A percentile compares a stretch with the other conserved stretches of the same genome.
phyloP scores from a whole-genome alignment of 2,797 vertebrate genomes.

The Acrocephalus scirpaceus region DNA sequence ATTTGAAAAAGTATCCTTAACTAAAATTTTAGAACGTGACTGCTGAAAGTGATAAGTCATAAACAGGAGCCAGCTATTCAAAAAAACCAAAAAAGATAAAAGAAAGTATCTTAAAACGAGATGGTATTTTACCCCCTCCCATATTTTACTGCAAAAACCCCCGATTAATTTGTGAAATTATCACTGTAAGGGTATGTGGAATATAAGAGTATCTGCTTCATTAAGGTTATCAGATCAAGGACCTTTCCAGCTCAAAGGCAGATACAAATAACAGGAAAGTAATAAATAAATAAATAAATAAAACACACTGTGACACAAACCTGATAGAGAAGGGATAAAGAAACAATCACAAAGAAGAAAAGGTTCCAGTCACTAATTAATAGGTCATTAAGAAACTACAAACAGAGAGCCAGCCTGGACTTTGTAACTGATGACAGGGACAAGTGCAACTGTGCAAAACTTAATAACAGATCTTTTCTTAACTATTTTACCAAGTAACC shows the following conservation, averaged over 20 bases:
- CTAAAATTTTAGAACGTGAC: neutral
- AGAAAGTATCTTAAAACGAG: neutral
- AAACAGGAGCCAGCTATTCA: neutral
- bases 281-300: constrained; percentile 1
- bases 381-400: neutral
- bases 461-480: neutral
- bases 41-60: neutral
- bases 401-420: neutral
- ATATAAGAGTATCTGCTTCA: neutral
- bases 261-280: neutral
- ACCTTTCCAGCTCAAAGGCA: neutral
- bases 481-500: rapidly evolving
- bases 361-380: neutral
- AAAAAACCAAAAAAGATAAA: neutral
- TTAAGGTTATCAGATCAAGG: neutral
- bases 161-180: neutral
- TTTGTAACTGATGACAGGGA: neutral
- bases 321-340: neutral
- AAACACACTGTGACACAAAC: neutral
- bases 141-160: neutral
- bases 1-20: neutral
- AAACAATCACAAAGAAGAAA: neutral
- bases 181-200: neutral
- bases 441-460: neutral
- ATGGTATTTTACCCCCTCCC: neutral